Conservation (phyloP, 2,888 invertebrate species). For the Ryuthela nishihirai region DNA sequence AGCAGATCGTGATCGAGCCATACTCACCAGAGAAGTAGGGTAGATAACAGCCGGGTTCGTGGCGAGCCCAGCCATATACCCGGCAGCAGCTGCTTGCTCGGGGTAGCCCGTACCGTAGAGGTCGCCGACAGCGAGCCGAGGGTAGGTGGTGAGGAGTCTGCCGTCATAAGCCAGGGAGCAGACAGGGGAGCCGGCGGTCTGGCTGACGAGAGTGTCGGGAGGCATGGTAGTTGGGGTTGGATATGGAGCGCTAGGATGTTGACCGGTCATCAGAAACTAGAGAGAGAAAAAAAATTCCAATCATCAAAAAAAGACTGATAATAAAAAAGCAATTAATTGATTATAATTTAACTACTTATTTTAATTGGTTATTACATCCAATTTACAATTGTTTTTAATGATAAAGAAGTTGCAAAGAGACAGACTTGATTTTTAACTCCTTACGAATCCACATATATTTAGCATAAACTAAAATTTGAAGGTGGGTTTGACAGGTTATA, state of each 20-base stretch:
- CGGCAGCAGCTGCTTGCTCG: slow-evolving; percentile 13
- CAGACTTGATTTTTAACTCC: too few species aligned
- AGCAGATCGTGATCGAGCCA: too few species aligned
- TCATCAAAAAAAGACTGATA: not conserved
- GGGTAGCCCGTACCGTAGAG: slow-evolving; percentile 19
- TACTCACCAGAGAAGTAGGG: slow-evolving; percentile 35
- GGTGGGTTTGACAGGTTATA: too few species aligned
- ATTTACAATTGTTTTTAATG: too few species aligned
- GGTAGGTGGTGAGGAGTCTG: slow-evolving; percentile 14
- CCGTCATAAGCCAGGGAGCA: slow-evolving; percentile 21
- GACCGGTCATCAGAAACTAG: slow-evolving; percentile 36
- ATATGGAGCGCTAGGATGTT: slow-evolving; percentile 27
- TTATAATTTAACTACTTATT: too few species aligned
- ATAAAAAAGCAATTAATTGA: too few species aligned
- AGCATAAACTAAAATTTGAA: too few species aligned
- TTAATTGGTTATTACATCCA: too few species aligned
- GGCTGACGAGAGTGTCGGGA: slow-evolving; percentile 9
- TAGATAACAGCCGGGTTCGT: slow-evolving; percentile 26
- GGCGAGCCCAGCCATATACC: slow-evolving; percentile 13
- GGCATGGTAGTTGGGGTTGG: slow-evolving; percentile 13
- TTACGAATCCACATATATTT: too few species aligned
- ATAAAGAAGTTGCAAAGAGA: too few species aligned
- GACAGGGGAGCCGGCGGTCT: slow-evolving; percentile 9
- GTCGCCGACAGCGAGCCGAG: slow-evolving; percentile 15
- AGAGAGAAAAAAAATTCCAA: not conserved